Base-by-base conservation (phyloP, 1,140 invertebrate species). In the Drosophila arizonae region DNA sequence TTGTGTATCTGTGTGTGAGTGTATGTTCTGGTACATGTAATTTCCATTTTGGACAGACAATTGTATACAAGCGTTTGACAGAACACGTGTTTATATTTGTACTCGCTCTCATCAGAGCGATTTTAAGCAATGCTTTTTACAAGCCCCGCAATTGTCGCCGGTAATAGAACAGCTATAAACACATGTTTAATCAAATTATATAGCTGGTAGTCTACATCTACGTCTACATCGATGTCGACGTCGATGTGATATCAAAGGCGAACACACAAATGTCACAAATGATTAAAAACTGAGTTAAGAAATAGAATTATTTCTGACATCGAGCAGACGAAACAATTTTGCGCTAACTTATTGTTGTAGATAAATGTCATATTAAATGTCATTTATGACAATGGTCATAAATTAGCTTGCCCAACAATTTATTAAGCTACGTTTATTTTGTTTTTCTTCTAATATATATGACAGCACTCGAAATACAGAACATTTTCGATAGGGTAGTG, bases 331-430 rank as follows among this genome's bases (percentile, higher is more conserved):
- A 24, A 30, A 48, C 39, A 63, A 52, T 60, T 57, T 50, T 41
- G 15, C 5, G 10, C 6, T 71, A 56, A 86, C 63, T 86, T 86
- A 85, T 85, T 62, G 63, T 79, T 30, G 26, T 67, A 77, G 45
- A 78, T 73, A 81, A 76, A 70, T 76, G 79, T 79, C 61, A 74
- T 56, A 81, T 85, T 86, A 81, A 86, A 81, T n/a, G n/a, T n/a
- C n/a, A n/a, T n/a, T n/a, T n/a, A n/a, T n/a, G n/a, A n/a, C n/a
- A n/a, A n/a, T 71, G 70, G 33, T 56, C 67, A 85, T 85, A 85
- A 85, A 85, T 85, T 67, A 67, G 33, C n/a, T 62, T 55, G 21
- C 57, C 21, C 60, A 54, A 63, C 56, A 61, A 67, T 70, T 76
- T 39, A 39, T 39, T 64, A 56, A 76, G 81, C 79, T 71, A 81